Evolutionary conservation across 1,140 invertebrate genomes (phyloP).

Genomic region (Asbolus verrucosus): DNA sequence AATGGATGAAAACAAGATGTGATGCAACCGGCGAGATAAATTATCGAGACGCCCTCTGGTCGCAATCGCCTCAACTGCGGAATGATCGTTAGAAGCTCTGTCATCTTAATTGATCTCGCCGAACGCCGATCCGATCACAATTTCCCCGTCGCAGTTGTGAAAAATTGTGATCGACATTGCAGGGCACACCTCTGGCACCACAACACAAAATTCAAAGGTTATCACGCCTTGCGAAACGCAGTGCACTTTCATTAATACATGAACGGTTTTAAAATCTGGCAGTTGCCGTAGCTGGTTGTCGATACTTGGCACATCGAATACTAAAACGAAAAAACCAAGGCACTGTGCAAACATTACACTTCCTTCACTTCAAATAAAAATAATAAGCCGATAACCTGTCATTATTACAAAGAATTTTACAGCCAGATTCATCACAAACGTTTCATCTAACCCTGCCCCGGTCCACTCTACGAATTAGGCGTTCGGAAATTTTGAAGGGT

Average conservation of each 20-base stretch:
- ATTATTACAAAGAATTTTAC: slow-evolving; percentile 40
- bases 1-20: slow-evolving; percentile 34
- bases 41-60: not conserved
- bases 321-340: slow-evolving; percentile 56
- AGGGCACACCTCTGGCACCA: slow-evolving; percentile 6
- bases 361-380: slow-evolving; percentile 40
- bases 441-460: not conserved
- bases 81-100: too few species aligned
- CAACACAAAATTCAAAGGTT: slow-evolving; percentile 20
- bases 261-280: slow-evolving; percentile 54
- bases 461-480: too few species aligned
- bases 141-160: too few species aligned
- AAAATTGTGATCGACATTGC: not conserved
- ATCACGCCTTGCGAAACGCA: slow-evolving; percentile 38
- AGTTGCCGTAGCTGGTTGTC: slow-evolving; percentile 61
- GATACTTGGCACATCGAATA: slow-evolving; percentile 59
- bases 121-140: too few species aligned
- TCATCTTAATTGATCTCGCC: too few species aligned
- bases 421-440: slow-evolving; percentile 27
- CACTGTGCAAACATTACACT: slow-evolving; percentile 52
- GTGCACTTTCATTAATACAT: slow-evolving; percentile 50
- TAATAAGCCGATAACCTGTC: slow-evolving; percentile 46
- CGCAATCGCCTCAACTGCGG: slow-evolving; percentile 1
- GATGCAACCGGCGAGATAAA: not conserved
- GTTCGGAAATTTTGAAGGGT: not conserved